These are phyloP conservation scores for Podocnemis expansa DNA, from an alignment of 2,113 vertebrate species.

Conservation along the genomic window DNA sequence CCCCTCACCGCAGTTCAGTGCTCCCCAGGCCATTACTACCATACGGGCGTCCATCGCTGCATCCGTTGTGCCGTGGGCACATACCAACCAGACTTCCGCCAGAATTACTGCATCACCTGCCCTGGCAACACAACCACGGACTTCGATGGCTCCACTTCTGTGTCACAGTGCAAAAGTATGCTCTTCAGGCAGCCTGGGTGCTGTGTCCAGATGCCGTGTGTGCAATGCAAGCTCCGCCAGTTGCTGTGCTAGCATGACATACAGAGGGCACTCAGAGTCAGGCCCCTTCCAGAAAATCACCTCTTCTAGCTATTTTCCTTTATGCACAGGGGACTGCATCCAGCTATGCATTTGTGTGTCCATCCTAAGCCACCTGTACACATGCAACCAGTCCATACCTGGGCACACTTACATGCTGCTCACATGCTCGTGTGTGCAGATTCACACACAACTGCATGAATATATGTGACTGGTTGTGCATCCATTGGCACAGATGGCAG, in stretches of 20 bases:
- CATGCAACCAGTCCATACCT: not conserved
- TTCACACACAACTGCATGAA: not conserved
- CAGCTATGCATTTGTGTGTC: not conserved
- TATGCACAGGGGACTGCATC: not conserved
- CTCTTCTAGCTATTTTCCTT: not conserved
- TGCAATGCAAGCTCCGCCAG: not conserved
- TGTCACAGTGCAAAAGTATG: slow-evolving; percentile 98
- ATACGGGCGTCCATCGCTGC: slow-evolving; percentile 93
- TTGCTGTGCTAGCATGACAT: not conserved
- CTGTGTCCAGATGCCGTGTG: not conserved
- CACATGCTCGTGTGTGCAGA: not conserved
- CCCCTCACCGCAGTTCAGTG: slow-evolving; percentile 87
- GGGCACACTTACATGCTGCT: not conserved
- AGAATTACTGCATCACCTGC: slow-evolving; percentile 96
- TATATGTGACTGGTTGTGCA: not conserved
- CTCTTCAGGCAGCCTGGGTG: not conserved
- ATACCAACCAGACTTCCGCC: slow-evolving; percentile 95
- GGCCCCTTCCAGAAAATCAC: not conserved
- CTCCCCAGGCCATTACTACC: slow-evolving; percentile 96
- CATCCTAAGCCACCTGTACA: not conserved
- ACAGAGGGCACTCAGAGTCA: not conserved
- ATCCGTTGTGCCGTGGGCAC: slow-evolving; percentile 94
- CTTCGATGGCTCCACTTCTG: slow-evolving; percentile 95
- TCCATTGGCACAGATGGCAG: not conserved
- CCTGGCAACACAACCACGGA: slow-evolving; percentile 97